These are phyloP conservation scores for Gasterosteus aculeatus DNA, from an alignment of 2,113 vertebrate genomes.

Conservation along the genomic window DNA sequence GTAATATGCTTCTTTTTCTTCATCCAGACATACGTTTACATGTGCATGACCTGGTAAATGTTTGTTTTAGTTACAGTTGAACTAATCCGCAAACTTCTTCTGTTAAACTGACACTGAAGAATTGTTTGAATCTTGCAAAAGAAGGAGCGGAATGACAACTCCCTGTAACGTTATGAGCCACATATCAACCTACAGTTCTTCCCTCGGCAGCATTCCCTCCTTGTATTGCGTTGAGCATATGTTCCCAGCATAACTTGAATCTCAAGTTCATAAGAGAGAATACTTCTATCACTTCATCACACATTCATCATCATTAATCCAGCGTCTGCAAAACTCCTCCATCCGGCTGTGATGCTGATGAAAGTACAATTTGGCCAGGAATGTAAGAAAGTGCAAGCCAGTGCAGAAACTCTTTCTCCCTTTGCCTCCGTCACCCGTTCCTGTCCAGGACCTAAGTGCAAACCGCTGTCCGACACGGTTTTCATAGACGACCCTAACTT, in stretches of 20 bases:
- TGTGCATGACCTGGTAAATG: neutral
- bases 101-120: neutral
- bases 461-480: constrained; percentile 34
- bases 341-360: neutral
- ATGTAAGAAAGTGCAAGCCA: neutral
- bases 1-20: neutral
- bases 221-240: constrained; percentile 1
- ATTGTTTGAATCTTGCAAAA: neutral
- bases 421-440: neutral
- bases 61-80: neutral
- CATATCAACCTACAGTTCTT: neutral
- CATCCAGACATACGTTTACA: neutral
- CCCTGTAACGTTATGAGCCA: neutral
- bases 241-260: neutral
- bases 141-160: neutral
- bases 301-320: constrained; percentile 3
- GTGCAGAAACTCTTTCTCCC: neutral
- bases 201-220: neutral
- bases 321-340: neutral
- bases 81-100: neutral
- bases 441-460: constrained; percentile 18
- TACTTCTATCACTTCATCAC: neutral
- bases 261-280: neutral
- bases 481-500: constrained; percentile 30
- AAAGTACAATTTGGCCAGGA: neutral